A percentile compares a stretch with the other conserved stretches of the same genome.
These are phyloP conservation scores for Cryptosula pallasiana DNA, from an alignment of 2,888 invertebrate species.

Conservation along the genomic window DNA sequence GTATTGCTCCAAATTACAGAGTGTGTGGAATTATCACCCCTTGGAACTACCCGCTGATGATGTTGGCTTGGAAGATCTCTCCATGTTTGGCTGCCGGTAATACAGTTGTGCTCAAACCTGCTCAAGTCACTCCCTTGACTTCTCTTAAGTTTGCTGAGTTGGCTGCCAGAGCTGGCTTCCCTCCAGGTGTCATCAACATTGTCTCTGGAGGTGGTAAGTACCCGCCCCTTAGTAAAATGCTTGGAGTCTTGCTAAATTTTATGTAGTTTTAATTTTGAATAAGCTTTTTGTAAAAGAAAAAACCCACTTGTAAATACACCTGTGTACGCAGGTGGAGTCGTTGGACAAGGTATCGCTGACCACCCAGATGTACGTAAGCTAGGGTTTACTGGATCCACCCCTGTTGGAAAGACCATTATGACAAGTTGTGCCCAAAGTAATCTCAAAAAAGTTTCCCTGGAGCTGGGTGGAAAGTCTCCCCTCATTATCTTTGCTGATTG, in stretches of 20 bases:
- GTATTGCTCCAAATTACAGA: conserved; percentile 58
- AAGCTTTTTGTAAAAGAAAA: too few relatives aligned
- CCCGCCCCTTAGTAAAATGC: too few relatives aligned
- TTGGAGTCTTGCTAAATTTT: too few relatives aligned
- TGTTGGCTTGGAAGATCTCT: conserved; percentile 98
- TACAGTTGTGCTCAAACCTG: conserved; percentile 92
- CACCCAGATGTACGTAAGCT: conserved; percentile 82
- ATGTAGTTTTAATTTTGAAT: too few relatives aligned
- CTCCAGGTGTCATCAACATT: conserved; percentile 89
- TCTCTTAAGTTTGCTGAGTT: conserved; percentile 93
- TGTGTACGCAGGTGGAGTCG: conserved; percentile 60
- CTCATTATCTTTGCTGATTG: conserved; percentile 88
- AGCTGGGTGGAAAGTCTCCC: conserved; percentile 93
- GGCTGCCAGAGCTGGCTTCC: conserved; percentile 82
- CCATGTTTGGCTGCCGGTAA: conserved; percentile 94
- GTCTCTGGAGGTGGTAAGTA: conserved; percentile 70
- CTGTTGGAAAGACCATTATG: conserved; percentile 87
- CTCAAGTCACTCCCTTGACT: conserved; percentile 79
- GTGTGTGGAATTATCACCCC: conserved; percentile 90
- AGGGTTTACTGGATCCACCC: conserved; percentile 94
- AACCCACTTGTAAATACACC: too few relatives aligned
- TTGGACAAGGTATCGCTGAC: conserved; percentile 80
- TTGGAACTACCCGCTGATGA: conserved; percentile 98
- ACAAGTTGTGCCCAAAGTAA: conserved; percentile 78
- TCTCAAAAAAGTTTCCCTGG: conserved; percentile 88